Base-by-base conservation (phyloP, 2,113 vertebrate genomes). In the Urocolius indicus region DNA sequence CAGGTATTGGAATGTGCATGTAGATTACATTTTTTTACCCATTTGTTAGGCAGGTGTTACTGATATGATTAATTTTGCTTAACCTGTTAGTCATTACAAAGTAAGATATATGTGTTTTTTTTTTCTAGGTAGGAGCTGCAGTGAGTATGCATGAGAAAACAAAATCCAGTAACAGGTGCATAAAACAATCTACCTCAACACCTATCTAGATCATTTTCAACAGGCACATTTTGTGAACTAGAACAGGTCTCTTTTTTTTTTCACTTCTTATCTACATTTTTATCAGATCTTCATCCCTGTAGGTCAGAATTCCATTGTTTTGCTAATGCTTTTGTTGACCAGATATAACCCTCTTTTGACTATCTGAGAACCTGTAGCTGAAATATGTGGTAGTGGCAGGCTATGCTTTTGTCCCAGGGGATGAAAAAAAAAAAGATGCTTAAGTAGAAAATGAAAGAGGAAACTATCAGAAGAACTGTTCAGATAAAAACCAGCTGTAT, bases 41-140 rank as follows among this genome's bases (percentile, higher is more conserved):
- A 6, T 88, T 73, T 84, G 41, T 67, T 86, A 55, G 7, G 6
- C 54, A 1, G 0, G 8, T 34, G 5, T 92, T 83, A 32, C 27
- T 51, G 49, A n/a, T 74, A 16, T 1, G 7, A 55, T 41, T 58
- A 23, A 84, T 87, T 84, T 81, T 89, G 43, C 45, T 84, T 63
- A 67, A 82, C 34, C 16, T 84, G 18, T 49, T 84, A 69, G 18
- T 87, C 76, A 61, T 90, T 86, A 34, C 54, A 32, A 79, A 55
- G 43, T 51, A 55, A 55, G n/a, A 27, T 24, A 4, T 24, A 34
- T 61, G 41, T 89, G 54, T 92, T 69, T 96, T 52, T 54, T 92
- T 75, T 97, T 38, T 78, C 75, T 79, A 96, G 84, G 68, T 96
- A 30, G 93, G 94, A 79, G 94, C 96, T 87, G 93, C 96, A 84